Evolutionary conservation across 2,113 vertebrate genomes (phyloP), one percentile per base, ranked within the genome.

Genomic region (Bufo bufo): DNA sequence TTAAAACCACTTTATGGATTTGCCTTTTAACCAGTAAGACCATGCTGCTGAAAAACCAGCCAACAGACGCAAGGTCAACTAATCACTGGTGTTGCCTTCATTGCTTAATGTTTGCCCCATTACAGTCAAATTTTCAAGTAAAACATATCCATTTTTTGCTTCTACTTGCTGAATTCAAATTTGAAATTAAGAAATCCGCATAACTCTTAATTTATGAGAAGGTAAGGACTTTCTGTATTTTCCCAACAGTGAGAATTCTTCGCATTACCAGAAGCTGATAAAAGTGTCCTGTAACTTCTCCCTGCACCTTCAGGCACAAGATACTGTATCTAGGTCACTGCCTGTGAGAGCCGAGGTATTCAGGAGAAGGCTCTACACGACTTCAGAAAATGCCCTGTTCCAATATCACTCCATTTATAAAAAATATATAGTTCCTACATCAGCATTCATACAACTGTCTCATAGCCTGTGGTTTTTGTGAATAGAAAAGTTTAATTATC

Each of bases 221-320:
- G 63, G 23, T 23, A 13, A 49, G 65, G 54, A 61, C 52, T 11
- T 20, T 72, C 65, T 82, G 23, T 49, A 6, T 82, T 87, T 54
- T 75, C 69, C 79, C 61, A 58, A 47, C 23, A 63, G 78, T n/a
- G 14, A n/a, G 20, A 81, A 43, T 23, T 81, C 63, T 72, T 54
- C 43, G 61, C 69, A 52, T 63, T 50, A 49, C 85, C 61, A 45
- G 65, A 74, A 82, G 78, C 78, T 87, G 61, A 82, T 82, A 63
- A 82, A 87, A 74, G 23, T 87, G 77, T 71, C 86, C 79, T 61
- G 77, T 45, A 65, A 88, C 69, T 88, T 88, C 83, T 71, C 23
- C 16, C 20, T 65, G 45, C 8, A 58, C 79, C 86, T 63, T n/a
- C 4, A 80, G 54, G 79, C 80, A 56, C 69, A 71, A 65, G 75